A percentile compares a stretch with the other conserved stretches of the same genome.
Evolutionary conservation across 2,113 vertebrate species (phyloP).

Genomic region (Pao palembangensis): DNA sequence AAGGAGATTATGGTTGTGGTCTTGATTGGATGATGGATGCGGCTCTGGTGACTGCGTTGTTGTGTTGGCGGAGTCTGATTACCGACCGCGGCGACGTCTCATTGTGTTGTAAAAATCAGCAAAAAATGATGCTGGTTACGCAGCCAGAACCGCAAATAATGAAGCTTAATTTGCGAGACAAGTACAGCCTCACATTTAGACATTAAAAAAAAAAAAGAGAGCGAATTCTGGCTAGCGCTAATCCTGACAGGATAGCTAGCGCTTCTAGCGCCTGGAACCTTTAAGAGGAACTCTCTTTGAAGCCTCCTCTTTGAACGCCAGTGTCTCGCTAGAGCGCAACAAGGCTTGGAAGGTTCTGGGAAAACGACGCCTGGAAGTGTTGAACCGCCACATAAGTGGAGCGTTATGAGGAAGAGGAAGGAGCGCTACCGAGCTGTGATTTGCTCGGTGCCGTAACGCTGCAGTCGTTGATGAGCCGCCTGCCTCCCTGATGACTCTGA

Average conservation of each 20-base stretch:
- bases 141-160: background rate
- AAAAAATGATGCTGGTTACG: background rate
- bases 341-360: background rate
- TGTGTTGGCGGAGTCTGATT: slow-evolving; percentile 28
- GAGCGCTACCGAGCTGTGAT: background rate
- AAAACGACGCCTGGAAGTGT: background rate
- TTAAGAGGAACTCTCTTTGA: too few species aligned
- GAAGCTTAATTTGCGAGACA: background rate
- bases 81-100: slow-evolving; percentile 14
- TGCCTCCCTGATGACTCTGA: slow-evolving; percentile 1
- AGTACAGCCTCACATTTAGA: too few species aligned
- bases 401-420: background rate
- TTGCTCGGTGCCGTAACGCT: background rate
- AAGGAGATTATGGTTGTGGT: slow-evolving; percentile 29
- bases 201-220: too few species aligned
- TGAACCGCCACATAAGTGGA: background rate
- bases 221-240: too few species aligned
- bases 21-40: slow-evolving; percentile 49
- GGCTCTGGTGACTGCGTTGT: slow-evolving; percentile 30
- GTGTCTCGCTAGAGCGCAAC: too few species aligned
- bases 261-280: too few species aligned
- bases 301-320: too few species aligned
- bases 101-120: slow-evolving; percentile 14
- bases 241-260: too few species aligned
- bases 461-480: background rate